Evolutionary conservation across 2,113 vertebrate genomes (phyloP).

Genomic region (Myiozetetes cayanensis): DNA sequence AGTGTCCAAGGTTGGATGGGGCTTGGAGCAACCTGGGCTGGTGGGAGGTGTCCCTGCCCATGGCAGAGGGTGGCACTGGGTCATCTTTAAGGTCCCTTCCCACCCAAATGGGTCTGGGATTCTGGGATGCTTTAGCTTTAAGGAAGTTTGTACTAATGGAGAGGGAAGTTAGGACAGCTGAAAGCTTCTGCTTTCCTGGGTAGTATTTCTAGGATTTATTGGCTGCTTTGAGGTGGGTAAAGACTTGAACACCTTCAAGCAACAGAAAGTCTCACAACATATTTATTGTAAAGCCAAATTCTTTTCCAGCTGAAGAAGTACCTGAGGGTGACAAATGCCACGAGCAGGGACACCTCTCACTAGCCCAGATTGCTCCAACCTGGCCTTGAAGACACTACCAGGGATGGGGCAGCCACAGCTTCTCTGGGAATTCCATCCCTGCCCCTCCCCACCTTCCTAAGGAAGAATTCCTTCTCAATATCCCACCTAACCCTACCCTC

Average conservation of each 20-base stretch:
- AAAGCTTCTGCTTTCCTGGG: background rate
- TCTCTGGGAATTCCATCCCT: background rate
- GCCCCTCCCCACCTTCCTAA: background rate
- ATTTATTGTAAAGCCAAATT: background rate
- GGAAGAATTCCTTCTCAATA: background rate
- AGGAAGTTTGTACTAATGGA: background rate
- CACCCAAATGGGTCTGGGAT: background rate
- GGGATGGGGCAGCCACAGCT: background rate
- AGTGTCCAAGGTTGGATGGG: background rate
- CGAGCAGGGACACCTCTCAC: background rate
- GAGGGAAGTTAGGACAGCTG: background rate
- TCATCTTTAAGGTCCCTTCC: background rate
- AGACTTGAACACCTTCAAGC: background rate
- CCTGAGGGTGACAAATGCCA: background rate
- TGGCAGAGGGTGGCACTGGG: fast-evolving
- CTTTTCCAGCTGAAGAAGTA: background rate
- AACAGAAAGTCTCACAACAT: background rate
- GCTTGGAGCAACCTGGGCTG: background rate
- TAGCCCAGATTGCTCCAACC: fast-evolving
- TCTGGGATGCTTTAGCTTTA: background rate
- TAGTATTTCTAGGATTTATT: background rate
- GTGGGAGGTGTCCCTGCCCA: background rate
- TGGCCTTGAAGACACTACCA: background rate
- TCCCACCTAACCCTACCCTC: background rate
- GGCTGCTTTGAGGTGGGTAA: background rate